phyloP scores from a whole-genome alignment of 2,113 vertebrate genomes.

The Lontra canadensis region DNA sequence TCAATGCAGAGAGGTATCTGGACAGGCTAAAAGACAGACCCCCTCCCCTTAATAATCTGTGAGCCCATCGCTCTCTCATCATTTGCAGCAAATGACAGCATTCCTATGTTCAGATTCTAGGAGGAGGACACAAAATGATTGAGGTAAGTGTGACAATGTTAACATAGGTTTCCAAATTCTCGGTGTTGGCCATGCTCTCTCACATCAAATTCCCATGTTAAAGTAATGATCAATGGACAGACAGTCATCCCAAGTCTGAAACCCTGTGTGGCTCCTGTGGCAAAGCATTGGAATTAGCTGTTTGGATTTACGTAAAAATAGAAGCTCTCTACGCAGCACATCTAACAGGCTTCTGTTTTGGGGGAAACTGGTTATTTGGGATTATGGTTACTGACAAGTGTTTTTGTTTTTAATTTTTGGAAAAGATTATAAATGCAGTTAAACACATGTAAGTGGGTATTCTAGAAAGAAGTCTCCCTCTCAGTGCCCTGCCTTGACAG shows the following conservation, averaged over 20 bases:
- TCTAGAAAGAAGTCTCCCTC: neutral
- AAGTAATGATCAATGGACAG: neutral
- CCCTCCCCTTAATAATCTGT: neutral
- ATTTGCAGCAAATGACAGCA: neutral
- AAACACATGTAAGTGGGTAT: neutral
- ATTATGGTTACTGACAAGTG: neutral
- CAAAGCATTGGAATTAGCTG: neutral
- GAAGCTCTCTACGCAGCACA: neutral
- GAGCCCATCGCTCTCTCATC: neutral
- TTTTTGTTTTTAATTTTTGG: constrained; percentile 27
- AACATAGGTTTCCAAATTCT: neutral
- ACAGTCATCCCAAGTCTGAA: neutral
- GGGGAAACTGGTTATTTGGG: neutral
- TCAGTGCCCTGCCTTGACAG: neutral
- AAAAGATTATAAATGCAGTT: neutral
- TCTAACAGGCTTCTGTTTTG: neutral
- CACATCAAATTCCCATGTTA: neutral
- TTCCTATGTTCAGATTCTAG: neutral
- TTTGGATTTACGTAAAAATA: neutral
- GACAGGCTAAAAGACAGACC: neutral
- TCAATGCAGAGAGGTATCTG: neutral
- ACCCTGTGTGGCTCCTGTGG: neutral
- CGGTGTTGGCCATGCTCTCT: neutral
- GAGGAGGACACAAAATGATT: neutral
- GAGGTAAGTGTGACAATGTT: neutral